Percentiles rank a stretch among this genome's conserved stretches.
Evolutionary conservation across 1,140 invertebrate species (phyloP).

Genomic region (Chironomus striatipennis): DNA sequence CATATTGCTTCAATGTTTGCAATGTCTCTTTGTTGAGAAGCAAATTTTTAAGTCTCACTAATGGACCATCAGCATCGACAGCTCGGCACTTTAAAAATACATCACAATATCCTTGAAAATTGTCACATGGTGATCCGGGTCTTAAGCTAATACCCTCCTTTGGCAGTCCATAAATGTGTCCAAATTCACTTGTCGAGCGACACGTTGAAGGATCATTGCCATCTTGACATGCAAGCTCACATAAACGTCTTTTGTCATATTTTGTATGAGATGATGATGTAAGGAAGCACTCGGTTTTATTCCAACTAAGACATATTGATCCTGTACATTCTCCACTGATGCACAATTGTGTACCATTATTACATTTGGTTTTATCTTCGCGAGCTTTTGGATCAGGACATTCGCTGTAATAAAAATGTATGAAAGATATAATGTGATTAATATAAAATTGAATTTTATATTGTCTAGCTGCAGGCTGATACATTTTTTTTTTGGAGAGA

Average conservation of each 20-base stretch:
- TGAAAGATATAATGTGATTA: too few relatives aligned
- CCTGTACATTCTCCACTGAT: constrained; percentile 88
- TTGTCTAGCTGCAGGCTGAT: too few relatives aligned
- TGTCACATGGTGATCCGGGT: constrained; percentile 95
- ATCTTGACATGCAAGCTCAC: constrained; percentile 92
- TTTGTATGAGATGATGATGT: constrained; percentile 65
- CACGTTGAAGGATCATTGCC: constrained; percentile 68
- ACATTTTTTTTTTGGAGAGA: too few relatives aligned
- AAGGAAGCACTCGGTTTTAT: constrained; percentile 93
- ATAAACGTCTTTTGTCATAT: constrained; percentile 76
- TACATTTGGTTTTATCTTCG: constrained; percentile 74
- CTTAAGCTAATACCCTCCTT: constrained; percentile 78
- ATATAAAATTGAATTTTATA: too few relatives aligned
- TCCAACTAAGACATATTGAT: constrained; percentile 91
- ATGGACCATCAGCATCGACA: constrained; percentile 95
- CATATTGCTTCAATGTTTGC: constrained; percentile 75
- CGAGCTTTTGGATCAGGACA: constrained; percentile 75
- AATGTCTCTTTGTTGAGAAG: constrained; percentile 89
- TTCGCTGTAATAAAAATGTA: constrained; percentile 43
- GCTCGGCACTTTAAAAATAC: constrained; percentile 95
- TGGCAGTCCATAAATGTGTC: constrained; percentile 61
- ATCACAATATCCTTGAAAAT: constrained; percentile 97
- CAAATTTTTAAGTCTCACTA: constrained; percentile 93
- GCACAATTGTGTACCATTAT: constrained; percentile 80
- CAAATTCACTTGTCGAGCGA: constrained; percentile 78